Base-by-base conservation (phyloP, 2,113 vertebrate species). In the Pterophyllum scalare region DNA sequence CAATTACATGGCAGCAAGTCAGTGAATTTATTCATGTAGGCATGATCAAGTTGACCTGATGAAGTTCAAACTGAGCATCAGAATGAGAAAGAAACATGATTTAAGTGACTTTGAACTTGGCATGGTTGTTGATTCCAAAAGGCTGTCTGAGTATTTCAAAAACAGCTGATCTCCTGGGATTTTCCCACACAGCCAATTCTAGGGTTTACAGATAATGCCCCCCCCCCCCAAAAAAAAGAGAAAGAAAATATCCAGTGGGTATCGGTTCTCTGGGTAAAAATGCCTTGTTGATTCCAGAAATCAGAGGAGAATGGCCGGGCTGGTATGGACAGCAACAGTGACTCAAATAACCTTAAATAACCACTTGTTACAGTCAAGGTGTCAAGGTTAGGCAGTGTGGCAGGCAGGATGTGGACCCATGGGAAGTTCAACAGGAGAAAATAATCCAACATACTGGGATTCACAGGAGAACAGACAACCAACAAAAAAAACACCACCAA, bases 181-280 rank as follows among this genome's bases (percentile, higher is more conserved):
- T 49, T 52, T 28, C 43, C 65, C 6, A 70, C 64, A 70, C 40
- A 13, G 24, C 43, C 65, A 70, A 49, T 6, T 70, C 24, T 43
- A 70, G 43, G 65, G 43, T 70, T 70, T 70, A 49, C 24, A 70
- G 65, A 70, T 24, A 70, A 70, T 20, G n/a, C n/a, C n/a, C n/a
- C n/a, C n/a, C n/a, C n/a, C n/a, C n/a, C n/a, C 17, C 24, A 28
- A 11, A 52, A 70, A 49, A 10, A 9, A 35, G 35, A 38, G 35
- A 38, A 38, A 38, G 35, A 9, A 46, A 49, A 49, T 70, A 20
- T 49, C 15, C 40, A 70, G 64, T 2, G 64, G 26, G 64, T 19
- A 49, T 40, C 40, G 7, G 46, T 49, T 49, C 17, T 70, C 64
- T 49, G 64, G 64, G 26, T 67, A 40, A 40, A 67, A 67, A 67